Conservation (phyloP, 2,888 invertebrate species). For the Alcis repandata region DNA sequence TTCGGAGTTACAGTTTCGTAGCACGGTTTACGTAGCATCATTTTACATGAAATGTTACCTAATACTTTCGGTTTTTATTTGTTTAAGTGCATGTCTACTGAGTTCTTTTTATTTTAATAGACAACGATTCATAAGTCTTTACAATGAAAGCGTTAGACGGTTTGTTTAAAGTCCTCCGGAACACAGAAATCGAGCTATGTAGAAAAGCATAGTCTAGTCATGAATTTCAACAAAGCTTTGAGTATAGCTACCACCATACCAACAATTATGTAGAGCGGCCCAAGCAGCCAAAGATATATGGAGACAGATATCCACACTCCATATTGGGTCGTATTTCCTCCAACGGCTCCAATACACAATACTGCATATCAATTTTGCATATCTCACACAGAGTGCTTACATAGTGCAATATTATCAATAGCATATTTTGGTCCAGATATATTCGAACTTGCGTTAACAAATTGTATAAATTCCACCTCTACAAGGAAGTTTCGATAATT, state of each 20-base stretch:
- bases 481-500: slow-evolving; percentile 27
- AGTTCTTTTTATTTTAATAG: no score
- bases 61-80: background rate
- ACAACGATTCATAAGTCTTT: no score
- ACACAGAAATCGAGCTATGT: background rate
- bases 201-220: slow-evolving; percentile 10
- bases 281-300: slow-evolving; percentile 49
- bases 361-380: slow-evolving; percentile 52
- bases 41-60: background rate
- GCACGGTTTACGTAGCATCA: background rate
- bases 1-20: background rate
- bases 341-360: slow-evolving; percentile 48
- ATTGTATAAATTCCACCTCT: slow-evolving; percentile 37
- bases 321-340: slow-evolving; percentile 53
- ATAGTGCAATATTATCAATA: slow-evolving; percentile 48
- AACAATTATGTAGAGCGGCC: slow-evolving; percentile 39
- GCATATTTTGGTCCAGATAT: slow-evolving; percentile 48
- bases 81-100: background rate
- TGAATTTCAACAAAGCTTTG: slow-evolving; percentile 18
- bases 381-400: slow-evolving; percentile 50
- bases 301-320: slow-evolving; percentile 51
- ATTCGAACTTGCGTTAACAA: slow-evolving; percentile 42
- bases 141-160: no score
- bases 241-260: slow-evolving; percentile 31
- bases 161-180: background rate